Conservation (phyloP, 1,140 invertebrate genomes). For the Trichonephila inaurata region DNA sequence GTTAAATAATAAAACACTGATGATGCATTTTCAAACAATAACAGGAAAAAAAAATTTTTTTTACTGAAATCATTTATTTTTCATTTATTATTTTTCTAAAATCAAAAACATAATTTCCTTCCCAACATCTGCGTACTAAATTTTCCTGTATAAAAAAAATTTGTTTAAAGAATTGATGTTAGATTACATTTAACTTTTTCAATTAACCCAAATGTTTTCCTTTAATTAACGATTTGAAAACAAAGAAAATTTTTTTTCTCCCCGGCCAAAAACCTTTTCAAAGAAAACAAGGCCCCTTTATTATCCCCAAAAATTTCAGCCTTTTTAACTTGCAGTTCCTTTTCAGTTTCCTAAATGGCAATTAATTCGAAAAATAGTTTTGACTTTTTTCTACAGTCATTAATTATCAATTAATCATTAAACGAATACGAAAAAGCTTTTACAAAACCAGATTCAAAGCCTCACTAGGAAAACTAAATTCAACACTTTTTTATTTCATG, state of each 20-base stretch:
- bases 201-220: background rate
- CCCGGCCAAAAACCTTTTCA: background rate
- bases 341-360: background rate
- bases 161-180: background rate
- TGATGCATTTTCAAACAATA: too few species aligned
- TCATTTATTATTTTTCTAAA: too few species aligned
- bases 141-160: background rate
- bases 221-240: background rate
- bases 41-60: too few species aligned
- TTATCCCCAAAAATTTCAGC: background rate
- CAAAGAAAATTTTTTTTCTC: background rate
- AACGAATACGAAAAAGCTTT: background rate
- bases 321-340: background rate
- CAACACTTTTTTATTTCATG: too few species aligned
- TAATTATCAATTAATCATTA: slow-evolving; percentile 52
- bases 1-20: too few species aligned
- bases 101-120: too few species aligned
- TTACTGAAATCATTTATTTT: too few species aligned
- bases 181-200: background rate
- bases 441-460: background rate
- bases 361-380: slow-evolving; percentile 36
- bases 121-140: background rate
- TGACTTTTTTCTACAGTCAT: slow-evolving; percentile 36
- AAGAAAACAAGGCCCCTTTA: background rate
- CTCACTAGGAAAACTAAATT: too few species aligned